These are phyloP conservation scores for Unio delphinus DNA, from an alignment of 2,888 invertebrate genomes.

Conservation along the genomic window DNA sequence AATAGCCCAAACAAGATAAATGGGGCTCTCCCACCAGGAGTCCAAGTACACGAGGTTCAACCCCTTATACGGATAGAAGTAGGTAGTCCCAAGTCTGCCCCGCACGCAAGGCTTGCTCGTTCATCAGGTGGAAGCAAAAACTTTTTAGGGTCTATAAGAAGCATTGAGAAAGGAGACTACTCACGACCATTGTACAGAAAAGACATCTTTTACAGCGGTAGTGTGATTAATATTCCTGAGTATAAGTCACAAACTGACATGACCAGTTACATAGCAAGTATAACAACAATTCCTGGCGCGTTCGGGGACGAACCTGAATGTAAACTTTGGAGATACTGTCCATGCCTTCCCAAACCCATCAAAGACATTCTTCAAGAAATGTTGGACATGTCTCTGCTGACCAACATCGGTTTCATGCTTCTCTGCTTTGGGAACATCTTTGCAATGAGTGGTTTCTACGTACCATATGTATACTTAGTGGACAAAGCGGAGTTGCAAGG, in stretches of 20 bases:
- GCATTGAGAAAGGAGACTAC: conserved; percentile 30
- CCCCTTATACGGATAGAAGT: conserved; percentile 39
- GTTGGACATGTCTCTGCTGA: conserved; percentile 90
- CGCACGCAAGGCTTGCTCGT: conserved; percentile 23
- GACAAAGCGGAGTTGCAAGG: conserved; percentile 56
- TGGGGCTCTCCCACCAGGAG: conserved; percentile 24
- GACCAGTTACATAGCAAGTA: conserved; percentile 91
- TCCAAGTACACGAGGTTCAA: conserved; percentile 41
- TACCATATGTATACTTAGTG: conserved; percentile 67
- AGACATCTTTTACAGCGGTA: conserved; percentile 98
- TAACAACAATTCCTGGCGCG: conserved; percentile 83
- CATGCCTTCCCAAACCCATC: conserved; percentile 68
- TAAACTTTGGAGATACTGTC: conserved; percentile 35
- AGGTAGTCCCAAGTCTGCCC: conserved; percentile 22
- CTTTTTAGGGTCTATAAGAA: conserved; percentile 24
- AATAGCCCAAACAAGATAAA: conserved; percentile 16
- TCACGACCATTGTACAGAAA: conserved; percentile 89
- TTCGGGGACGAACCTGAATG: conserved; percentile 40
- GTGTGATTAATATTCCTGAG: conserved; percentile 86
- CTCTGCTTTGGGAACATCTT: conserved; percentile 89
- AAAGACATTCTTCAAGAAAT: conserved; percentile 81
- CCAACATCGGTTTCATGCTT: conserved; percentile 91
- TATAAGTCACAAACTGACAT: conserved; percentile 93
- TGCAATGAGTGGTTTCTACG: conserved; percentile 65
- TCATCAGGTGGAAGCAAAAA: conserved; percentile 20